phyloP scores from a whole-genome alignment of 2,113 vertebrate species.

The Varanus salvator region DNA sequence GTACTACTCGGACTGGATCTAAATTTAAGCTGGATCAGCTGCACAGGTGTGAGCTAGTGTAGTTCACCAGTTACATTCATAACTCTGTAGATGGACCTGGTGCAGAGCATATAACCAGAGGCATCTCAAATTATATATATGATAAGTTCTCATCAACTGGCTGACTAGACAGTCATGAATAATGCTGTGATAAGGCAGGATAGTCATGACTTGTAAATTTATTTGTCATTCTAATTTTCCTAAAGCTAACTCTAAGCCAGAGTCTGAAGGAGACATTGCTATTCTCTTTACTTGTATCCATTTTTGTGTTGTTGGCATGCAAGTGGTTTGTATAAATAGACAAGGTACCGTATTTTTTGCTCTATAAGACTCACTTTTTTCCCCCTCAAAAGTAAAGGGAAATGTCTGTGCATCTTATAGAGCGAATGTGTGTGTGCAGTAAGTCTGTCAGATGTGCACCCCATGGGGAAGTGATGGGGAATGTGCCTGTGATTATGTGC shows the following conservation, averaged over 20 bases:
- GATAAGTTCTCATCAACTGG: not conserved
- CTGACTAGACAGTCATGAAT: not conserved
- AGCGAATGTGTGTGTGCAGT: too few species aligned
- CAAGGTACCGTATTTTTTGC: too few species aligned
- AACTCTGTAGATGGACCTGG: not conserved
- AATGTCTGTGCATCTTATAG: too few species aligned
- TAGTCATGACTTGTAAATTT: not conserved
- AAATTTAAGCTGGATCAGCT: too few species aligned
- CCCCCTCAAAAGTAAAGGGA: too few species aligned
- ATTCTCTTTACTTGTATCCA: not conserved
- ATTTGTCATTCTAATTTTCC: not conserved
- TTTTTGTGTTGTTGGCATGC: conserved; percentile 20
- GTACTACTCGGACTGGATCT: too few species aligned
- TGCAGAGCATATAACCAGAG: not conserved
- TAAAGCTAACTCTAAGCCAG: conserved; percentile 12
- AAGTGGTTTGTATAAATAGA: conserved; percentile 16
- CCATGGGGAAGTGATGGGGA: too few species aligned
- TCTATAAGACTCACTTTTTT: too few species aligned
- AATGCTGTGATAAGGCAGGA: not conserved
- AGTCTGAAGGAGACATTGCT: not conserved
- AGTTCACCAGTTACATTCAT: not conserved
- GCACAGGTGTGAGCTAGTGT: not conserved
- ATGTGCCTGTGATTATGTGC: too few species aligned
- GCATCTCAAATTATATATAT: not conserved
- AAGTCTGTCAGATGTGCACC: too few species aligned